A percentile compares a stretch with the other conserved stretches of the same genome.
These are phyloP conservation scores for Didymodactylos carnosus DNA, from an alignment of 2,888 invertebrate species.

Conservation along the genomic window DNA sequence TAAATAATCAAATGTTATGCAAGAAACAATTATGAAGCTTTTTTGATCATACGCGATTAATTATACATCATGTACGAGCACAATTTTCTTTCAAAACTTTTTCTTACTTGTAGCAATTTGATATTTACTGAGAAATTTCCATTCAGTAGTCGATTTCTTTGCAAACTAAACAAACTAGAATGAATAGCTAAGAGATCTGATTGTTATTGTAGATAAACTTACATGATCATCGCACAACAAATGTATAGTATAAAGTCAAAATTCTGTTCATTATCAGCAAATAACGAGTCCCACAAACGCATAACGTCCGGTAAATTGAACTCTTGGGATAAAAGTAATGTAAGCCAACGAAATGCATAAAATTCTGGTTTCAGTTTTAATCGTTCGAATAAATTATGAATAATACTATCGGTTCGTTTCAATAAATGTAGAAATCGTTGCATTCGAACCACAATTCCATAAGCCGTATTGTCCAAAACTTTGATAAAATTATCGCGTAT, in stretches of 20 bases:
- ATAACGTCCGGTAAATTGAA: conserved; percentile 56
- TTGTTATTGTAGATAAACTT: neutral
- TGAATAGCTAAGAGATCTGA: too few relatives aligned
- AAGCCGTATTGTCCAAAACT: conserved; percentile 63
- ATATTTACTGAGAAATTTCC: neutral
- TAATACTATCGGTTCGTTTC: conserved; percentile 51
- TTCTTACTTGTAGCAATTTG: neutral
- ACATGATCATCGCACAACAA: conserved; percentile 13
- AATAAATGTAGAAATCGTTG: conserved; percentile 53
- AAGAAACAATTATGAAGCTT: neutral
- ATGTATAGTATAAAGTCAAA: conserved; percentile 8
- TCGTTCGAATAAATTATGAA: conserved; percentile 55
- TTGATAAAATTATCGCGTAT: conserved; percentile 83
- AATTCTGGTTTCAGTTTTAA: conserved; percentile 81
- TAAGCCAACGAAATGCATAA: conserved; percentile 91
- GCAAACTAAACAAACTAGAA: neutral
- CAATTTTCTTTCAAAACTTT: too few relatives aligned
- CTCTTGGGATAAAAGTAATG: conserved; percentile 79
- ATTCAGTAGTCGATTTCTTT: neutral
- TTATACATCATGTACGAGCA: neutral
- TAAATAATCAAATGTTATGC: neutral
- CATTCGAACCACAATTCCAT: conserved; percentile 57
- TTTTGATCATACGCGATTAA: neutral
- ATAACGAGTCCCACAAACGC: conserved; percentile 9
- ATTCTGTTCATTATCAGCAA: conserved; percentile 2